Evolutionary conservation across 2,797 vertebrate species (phyloP).

Genomic region (Nasua narica): DNA sequence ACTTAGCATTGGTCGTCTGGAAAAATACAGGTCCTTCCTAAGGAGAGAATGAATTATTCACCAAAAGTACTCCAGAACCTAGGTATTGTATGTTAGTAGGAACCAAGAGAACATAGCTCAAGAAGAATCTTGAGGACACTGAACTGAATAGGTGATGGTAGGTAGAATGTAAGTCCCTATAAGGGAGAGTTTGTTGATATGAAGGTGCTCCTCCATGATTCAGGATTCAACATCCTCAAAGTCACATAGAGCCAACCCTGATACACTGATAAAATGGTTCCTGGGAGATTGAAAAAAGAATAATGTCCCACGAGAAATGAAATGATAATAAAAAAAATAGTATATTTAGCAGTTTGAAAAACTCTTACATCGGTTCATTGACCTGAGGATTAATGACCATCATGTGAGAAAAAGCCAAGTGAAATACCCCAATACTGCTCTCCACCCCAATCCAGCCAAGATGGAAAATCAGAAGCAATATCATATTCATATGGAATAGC

Average conservation of each 20-base stretch:
- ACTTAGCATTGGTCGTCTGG: background rate
- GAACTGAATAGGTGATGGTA: background rate
- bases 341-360: background rate
- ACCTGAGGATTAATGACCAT: background rate
- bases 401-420: background rate
- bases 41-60: background rate
- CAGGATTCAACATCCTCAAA: background rate
- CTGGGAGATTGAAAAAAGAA: background rate
- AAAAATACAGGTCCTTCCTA: background rate
- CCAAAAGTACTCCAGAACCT: background rate
- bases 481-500: background rate
- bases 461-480: background rate
- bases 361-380: background rate
- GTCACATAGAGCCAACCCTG: background rate
- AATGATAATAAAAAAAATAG: background rate
- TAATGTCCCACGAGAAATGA: background rate
- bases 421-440: background rate
- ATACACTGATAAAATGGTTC: background rate
- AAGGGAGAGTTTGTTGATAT: background rate
- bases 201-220: background rate
- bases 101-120: background rate
- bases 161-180: no score
- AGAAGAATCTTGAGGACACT: background rate
- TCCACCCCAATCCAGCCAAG: background rate
- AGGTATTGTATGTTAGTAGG: background rate